Base-by-base conservation (phyloP, 2,113 vertebrate species). In the Phyllopteryx taeniolatus region DNA sequence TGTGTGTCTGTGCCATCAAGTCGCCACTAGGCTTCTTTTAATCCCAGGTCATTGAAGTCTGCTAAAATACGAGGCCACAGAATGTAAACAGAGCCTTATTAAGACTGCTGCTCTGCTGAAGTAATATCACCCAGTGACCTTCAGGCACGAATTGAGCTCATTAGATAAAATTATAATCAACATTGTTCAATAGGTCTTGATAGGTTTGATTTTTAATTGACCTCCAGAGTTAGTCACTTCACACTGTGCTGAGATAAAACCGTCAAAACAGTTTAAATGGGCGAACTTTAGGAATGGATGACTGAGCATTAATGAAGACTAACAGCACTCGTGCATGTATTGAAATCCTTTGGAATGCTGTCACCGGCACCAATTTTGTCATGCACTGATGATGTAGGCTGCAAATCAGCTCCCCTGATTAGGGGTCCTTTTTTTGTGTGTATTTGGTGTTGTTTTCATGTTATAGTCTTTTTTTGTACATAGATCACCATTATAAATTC, bases 51-150 rank as follows among this genome's bases (percentile, higher is more conserved):
- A 88, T 79, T 89, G 77, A 82, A 77, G 83, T 82, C 88, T 81
- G 61, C 70, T 82, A 85, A 85, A 89, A 86, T 80, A 84, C 63
- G 70, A 68, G 86, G 78, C 71, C 72, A 22, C 82, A 84, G 75
- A 90, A 83, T 81, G 81, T 89, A 91, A 91, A 91, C 82, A 90
- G 74, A 82, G 77, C 71, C 89, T 86, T 87, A 90, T 90, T 88
- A 91, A 90, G 80, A 73, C 72, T 51, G 73, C 73, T 76, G 75
- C 14, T 61, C 59, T 39, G 33, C 33, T 65, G 42, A 75, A 53
- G 64, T 79, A 80, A 85, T 86, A 82, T 84, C 81, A 68, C 85
- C 73, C 70, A 39, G 66, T 67, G 80, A 82, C 80, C 68, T 76
- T 84, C 71, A 75, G 64, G 78, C 71, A 68, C 22, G 72, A 82